These are phyloP conservation scores for Parnassius orleans DNA, from an alignment of 2,888 invertebrate species.

Conservation along the genomic window DNA sequence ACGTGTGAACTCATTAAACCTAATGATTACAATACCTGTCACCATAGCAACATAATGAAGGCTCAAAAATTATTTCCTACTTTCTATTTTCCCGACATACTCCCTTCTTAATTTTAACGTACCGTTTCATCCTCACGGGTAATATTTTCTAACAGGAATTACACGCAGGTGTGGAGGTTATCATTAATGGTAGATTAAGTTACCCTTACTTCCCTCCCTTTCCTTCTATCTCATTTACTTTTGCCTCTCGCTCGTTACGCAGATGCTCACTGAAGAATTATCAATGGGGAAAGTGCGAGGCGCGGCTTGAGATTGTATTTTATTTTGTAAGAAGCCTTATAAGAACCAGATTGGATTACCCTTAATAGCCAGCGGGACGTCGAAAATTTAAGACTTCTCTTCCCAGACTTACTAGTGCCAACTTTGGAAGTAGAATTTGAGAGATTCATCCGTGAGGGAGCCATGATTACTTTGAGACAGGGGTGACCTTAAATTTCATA, in stretches of 20 bases:
- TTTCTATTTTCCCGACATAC: constrained; percentile 7
- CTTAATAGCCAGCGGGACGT: constrained; percentile 16
- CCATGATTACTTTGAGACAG: too few relatives aligned
- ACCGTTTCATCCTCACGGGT: constrained; percentile 47
- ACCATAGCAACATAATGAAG: constrained; percentile 6
- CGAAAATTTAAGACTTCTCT: constrained; percentile 8
- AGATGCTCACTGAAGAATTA: constrained; percentile 40
- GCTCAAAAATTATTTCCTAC: background rate
- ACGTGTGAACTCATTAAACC: too few relatives aligned
- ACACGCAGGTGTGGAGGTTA: constrained; percentile 67
- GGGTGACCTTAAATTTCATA: too few relatives aligned
- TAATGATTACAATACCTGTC: background rate
- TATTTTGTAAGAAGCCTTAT: constrained; percentile 47
- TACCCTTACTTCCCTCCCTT: constrained; percentile 47
- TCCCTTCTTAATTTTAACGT: constrained; percentile 42
- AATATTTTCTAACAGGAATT: constrained; percentile 58
- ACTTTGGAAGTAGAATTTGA: too few relatives aligned
- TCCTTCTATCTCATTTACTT: constrained; percentile 31
- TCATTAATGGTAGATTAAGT: constrained; percentile 66
- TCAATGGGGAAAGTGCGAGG: constrained; percentile 34
- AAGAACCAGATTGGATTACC: constrained; percentile 36
- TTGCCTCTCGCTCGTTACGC: constrained; percentile 33
- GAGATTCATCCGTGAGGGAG: too few relatives aligned
- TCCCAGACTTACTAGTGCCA: too few relatives aligned
- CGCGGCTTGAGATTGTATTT: constrained; percentile 31